phyloP scores from a whole-genome alignment of 2,113 vertebrate species.

The Proterorhinus semilunaris region DNA sequence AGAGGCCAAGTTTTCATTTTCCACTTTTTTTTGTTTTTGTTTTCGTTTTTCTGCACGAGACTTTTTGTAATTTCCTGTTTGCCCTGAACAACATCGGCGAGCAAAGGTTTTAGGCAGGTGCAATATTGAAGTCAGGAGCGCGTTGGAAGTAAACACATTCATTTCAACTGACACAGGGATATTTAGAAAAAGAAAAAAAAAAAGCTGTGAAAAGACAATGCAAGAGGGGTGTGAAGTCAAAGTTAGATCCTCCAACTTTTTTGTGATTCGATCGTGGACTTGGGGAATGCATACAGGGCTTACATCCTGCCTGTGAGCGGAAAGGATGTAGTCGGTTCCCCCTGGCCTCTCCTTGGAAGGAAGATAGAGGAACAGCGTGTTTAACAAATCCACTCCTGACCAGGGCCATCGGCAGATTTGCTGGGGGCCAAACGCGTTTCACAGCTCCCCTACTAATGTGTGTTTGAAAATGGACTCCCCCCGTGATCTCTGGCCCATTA shows the following conservation, averaged over 20 bases:
- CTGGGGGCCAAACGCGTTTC: too few relatives aligned
- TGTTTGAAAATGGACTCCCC: too few relatives aligned
- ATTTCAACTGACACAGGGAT: not conserved
- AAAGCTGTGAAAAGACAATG: not conserved
- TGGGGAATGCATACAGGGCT: not conserved
- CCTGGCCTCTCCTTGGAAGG: too few relatives aligned
- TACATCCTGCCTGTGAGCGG: too few relatives aligned
- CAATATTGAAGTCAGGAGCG: constrained; percentile 1
- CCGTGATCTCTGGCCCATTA: too few relatives aligned
- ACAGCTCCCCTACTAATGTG: too few relatives aligned
- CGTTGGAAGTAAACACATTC: not conserved
- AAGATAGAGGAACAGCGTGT: too few relatives aligned
- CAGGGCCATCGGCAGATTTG: too few relatives aligned
- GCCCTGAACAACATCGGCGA: not conserved
- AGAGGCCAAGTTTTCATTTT: not conserved
- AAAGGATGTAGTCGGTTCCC: too few relatives aligned
- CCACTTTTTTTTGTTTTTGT: too few relatives aligned
- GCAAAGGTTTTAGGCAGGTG: constrained; percentile 1
- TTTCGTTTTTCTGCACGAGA: not conserved
- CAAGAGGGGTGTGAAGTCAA: not conserved
- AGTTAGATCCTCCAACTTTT: not conserved
- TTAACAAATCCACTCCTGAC: too few relatives aligned
- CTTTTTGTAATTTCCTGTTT: constrained; percentile 7
- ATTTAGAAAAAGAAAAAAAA: too few relatives aligned
- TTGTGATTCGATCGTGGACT: not conserved